phyloP scores from a whole-genome alignment of 92 coral and sea anemone genomes.

The Diadumene lineata region DNA sequence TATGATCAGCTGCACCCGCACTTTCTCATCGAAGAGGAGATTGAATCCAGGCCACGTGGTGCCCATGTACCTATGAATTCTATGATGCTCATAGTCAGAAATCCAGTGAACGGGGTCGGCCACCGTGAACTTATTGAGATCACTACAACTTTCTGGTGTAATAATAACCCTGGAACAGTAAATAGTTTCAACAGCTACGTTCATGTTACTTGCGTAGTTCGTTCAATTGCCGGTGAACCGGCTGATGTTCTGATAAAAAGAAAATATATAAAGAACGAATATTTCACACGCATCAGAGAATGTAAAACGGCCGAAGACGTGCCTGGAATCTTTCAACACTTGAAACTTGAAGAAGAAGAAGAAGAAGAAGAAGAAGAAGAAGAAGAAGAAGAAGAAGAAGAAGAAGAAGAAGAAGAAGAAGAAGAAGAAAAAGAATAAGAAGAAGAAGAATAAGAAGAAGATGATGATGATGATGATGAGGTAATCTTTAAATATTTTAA shows the following conservation, averaged over 20 bases:
- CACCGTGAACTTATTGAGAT: slow-evolving; percentile 39
- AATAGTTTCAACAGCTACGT: slow-evolving; percentile 33
- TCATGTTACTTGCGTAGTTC: slow-evolving; percentile 35
- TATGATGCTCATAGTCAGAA: slow-evolving; percentile 47
- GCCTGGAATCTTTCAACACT: no score
- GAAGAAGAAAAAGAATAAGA: not conserved
- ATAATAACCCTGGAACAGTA: not conserved
- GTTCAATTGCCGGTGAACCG: slow-evolving; percentile 10
- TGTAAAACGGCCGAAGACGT: not conserved
- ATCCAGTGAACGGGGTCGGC: not conserved
- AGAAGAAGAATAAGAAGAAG: not conserved
- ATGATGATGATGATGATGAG: not conserved
- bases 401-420: not conserved
- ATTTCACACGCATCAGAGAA: not conserved
- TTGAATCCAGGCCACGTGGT: not conserved
- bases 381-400: not conserved
- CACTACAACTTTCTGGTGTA: slow-evolving; percentile 14
- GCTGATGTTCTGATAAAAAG: not conserved
- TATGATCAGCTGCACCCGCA: slow-evolving; percentile 51
- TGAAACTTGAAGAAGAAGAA: not conserved
- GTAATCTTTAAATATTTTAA: no score
- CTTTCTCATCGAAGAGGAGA: slow-evolving; percentile 23
- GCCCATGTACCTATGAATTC: not conserved
- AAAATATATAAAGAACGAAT: not conserved
- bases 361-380: not conserved